Evolutionary conservation across 2,113 vertebrate species (phyloP).

Genomic region (Planiliza haematocheilus): DNA sequence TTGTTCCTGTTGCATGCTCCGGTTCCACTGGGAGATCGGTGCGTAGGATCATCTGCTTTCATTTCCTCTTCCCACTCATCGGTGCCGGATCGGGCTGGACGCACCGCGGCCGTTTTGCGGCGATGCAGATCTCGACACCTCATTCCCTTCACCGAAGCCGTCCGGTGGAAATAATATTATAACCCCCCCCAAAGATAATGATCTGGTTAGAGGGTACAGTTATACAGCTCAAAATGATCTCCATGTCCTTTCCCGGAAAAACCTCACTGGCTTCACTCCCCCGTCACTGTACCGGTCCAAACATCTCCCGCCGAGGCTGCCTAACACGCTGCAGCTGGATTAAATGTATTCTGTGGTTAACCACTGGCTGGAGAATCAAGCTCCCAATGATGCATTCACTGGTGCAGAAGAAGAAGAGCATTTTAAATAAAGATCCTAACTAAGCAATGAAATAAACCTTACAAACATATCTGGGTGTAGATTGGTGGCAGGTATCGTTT

Average conservation of each 20-base stretch:
- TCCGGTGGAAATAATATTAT: slow-evolving; percentile 27
- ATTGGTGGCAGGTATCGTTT: too few species aligned
- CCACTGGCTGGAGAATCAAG: slow-evolving; percentile 11
- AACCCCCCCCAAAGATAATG: slow-evolving; percentile 23
- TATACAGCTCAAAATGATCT: slow-evolving; percentile 6
- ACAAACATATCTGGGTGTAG: too few species aligned
- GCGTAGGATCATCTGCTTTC: slow-evolving; percentile 6
- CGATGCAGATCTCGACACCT: slow-evolving; percentile 20
- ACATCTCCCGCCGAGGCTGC: background rate
- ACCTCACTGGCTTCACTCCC: background rate
- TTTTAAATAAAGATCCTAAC: background rate
- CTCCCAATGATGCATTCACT: background rate
- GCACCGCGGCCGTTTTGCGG: background rate
- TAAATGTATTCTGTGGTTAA: slow-evolving; percentile 11
- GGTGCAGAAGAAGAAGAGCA: background rate
- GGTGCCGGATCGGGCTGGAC: background rate
- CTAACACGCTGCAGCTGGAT: slow-evolving; percentile 8
- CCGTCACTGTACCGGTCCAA: slow-evolving; percentile 8
- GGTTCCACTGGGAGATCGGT: slow-evolving; percentile 13
- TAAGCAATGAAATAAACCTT: too few species aligned
- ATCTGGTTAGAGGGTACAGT: too few species aligned
- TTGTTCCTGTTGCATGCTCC: background rate
- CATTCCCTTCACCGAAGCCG: background rate
- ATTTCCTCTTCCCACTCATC: background rate
- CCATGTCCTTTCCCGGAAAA: background rate